Evolutionary conservation across 2,113 vertebrate genomes (phyloP).

Genomic region (Phalacrocorax brasilianus): DNA sequence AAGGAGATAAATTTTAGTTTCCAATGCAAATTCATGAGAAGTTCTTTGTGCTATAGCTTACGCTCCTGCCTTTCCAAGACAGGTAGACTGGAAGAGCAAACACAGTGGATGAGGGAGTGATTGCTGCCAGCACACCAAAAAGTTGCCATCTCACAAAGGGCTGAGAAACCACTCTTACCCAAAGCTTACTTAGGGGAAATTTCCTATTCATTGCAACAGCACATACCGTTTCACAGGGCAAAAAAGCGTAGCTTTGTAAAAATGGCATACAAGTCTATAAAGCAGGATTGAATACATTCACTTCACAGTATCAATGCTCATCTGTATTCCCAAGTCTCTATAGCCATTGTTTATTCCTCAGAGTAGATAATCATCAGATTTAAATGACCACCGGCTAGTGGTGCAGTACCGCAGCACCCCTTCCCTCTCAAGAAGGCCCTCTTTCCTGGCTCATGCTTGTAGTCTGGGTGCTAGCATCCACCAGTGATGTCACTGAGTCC

Average conservation of each 20-base stretch:
- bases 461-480: not conserved
- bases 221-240: not conserved
- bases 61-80: not conserved
- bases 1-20: not conserved
- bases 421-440: not conserved
- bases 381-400: rapidly evolving
- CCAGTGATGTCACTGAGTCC: rapidly evolving
- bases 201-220: not conserved
- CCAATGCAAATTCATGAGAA: not conserved
- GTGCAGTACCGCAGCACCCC: not conserved
- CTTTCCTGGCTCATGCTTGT: not conserved
- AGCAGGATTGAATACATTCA: not conserved
- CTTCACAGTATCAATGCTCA: not conserved
- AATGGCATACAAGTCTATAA: not conserved
- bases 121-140: rapidly evolving
- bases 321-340: not conserved
- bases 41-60: not conserved
- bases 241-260: not conserved
- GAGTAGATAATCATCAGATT: not conserved
- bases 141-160: not conserved
- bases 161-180: not conserved
- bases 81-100: not conserved
- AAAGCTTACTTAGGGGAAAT: not conserved
- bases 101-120: not conserved
- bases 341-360: not conserved